phyloP scores from a whole-genome alignment of 2,113 vertebrate species.

The Tychaedon coryphoeus region DNA sequence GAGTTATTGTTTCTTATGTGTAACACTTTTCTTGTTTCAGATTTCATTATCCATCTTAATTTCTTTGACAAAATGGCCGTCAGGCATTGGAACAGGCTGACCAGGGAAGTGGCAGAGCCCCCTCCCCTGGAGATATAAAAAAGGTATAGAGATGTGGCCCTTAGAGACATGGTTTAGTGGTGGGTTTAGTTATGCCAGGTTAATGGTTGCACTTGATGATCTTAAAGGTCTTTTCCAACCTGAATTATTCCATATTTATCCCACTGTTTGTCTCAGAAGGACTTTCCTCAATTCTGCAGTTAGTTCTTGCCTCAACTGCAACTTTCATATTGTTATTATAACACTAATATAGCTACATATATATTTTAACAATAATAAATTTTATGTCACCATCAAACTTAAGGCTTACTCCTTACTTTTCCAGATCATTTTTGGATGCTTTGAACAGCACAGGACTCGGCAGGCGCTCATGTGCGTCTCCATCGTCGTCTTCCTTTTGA shows the following conservation, averaged over 20 bases:
- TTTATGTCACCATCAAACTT: neutral
- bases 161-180: neutral
- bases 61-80: neutral
- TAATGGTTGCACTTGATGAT: neutral
- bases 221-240: neutral
- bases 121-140: neutral
- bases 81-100: neutral
- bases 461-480: rapidly evolving
- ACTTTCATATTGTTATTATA: neutral
- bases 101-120: neutral
- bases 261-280: neutral
- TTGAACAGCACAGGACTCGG: neutral
- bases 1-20: neutral
- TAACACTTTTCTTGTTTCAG: neutral
- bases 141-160: neutral
- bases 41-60: neutral
- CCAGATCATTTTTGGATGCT: neutral
- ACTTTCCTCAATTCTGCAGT: neutral
- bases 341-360: neutral
- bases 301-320: neutral
- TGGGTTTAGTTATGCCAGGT: neutral
- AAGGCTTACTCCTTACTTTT: neutral
- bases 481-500: neutral
- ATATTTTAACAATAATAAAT: neutral
- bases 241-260: neutral